A percentile compares a stretch with the other conserved stretches of the same genome.
Conservation (phyloP, 2,888 invertebrate species). For the Barypeithes pellucidus region DNA sequence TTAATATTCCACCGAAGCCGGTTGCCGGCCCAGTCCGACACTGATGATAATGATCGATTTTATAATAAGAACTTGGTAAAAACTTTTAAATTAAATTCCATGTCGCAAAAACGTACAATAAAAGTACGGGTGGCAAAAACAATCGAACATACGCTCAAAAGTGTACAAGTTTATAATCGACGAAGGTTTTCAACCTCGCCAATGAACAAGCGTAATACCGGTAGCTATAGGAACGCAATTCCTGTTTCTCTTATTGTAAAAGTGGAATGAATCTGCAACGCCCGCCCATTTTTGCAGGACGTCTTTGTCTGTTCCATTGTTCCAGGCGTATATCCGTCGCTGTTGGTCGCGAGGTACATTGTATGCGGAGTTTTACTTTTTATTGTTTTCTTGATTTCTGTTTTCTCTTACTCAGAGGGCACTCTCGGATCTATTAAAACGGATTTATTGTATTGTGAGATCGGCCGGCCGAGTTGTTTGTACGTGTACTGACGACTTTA, state of each 20-base stretch:
- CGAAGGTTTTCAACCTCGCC: conserved; percentile 62
- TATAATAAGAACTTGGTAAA: neutral
- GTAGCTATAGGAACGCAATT: conserved; percentile 71
- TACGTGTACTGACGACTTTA: conserved; percentile 24
- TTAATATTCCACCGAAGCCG: no score
- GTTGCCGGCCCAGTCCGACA: no score
- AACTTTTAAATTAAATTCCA: conserved; percentile 30
- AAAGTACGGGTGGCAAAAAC: conserved; percentile 41
- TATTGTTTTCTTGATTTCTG: conserved; percentile 51
- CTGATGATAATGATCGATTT: neutral
- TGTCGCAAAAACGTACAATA: conserved; percentile 33
- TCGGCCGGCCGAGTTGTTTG: conserved; percentile 28
- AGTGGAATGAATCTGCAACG: conserved; percentile 68
- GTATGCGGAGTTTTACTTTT: conserved; percentile 42
- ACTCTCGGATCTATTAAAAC: conserved; percentile 52
- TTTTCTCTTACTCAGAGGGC: conserved; percentile 37
- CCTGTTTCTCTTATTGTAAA: conserved; percentile 70
- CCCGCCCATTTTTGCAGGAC: conserved; percentile 64
- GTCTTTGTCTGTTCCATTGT: conserved; percentile 26
- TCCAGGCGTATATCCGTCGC: conserved; percentile 23
- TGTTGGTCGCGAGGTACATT: conserved; percentile 32
- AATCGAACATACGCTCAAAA: conserved; percentile 37
- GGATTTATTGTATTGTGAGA: conserved; percentile 48
- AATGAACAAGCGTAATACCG: conserved; percentile 70
- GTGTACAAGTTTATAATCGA: conserved; percentile 63